A percentile compares a stretch with the other conserved stretches of the same genome.
These are phyloP conservation scores for Drosophila trichaetosa DNA, from an alignment of 2,888 invertebrate species.

Conservation along the genomic window DNA sequence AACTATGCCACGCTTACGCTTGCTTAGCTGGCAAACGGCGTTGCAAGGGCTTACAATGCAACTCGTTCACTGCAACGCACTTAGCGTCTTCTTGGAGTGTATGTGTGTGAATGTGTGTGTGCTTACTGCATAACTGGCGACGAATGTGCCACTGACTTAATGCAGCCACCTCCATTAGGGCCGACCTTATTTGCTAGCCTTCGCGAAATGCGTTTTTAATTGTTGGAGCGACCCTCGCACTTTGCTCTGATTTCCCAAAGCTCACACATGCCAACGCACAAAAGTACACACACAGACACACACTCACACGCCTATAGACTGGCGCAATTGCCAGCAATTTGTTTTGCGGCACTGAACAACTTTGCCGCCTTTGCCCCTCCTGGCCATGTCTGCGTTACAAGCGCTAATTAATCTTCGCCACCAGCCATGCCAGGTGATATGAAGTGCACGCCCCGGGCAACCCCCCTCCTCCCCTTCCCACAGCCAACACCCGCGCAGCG, in stretches of 20 bases:
- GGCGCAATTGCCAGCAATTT: constrained; percentile 72
- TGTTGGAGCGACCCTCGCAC: constrained; percentile 60
- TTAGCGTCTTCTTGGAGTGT: not conserved
- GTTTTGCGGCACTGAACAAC: constrained; percentile 64
- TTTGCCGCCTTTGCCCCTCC: constrained; percentile 12
- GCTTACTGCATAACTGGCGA: not conserved
- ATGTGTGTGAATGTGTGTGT: not conserved
- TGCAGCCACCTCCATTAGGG: constrained; percentile 39
- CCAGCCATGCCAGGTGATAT: constrained; percentile 62
- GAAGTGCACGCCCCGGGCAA: constrained; percentile 55
- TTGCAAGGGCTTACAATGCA: constrained; percentile 35
- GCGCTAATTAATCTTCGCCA: constrained; percentile 74
- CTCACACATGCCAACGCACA: constrained; percentile 28
- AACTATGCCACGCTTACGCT: constrained; percentile 43
- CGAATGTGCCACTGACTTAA: constrained; percentile 68
- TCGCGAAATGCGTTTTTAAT: constrained; percentile 59
- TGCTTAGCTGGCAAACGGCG: constrained; percentile 55
- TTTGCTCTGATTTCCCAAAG: constrained; percentile 71
- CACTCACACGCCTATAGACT: constrained; percentile 16
- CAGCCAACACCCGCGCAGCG: not conserved
- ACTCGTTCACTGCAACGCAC: constrained; percentile 47
- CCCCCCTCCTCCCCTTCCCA: not conserved
- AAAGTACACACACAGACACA: constrained; percentile 3
- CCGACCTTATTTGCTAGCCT: constrained; percentile 41
- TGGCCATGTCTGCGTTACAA: constrained; percentile 66